A percentile compares a stretch with the other conserved stretches of the same genome.
phyloP scores from a whole-genome alignment of 2,888 invertebrate species.

The Heterodera filipjevi region DNA sequence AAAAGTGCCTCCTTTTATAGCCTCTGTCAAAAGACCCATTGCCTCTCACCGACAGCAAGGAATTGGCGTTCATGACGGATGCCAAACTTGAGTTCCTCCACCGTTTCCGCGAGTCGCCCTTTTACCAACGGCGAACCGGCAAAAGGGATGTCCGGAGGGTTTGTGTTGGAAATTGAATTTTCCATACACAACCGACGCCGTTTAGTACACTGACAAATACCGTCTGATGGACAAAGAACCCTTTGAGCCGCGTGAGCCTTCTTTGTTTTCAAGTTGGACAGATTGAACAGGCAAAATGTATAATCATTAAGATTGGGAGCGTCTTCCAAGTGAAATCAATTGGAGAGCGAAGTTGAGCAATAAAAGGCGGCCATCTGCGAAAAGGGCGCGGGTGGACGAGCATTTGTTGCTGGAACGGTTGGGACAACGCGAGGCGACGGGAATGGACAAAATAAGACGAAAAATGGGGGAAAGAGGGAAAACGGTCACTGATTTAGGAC shows the following conservation, averaged over 20 bases:
- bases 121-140: conserved; percentile 48
- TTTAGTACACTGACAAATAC: conserved; percentile 58
- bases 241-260: conserved; percentile 45
- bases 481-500: conserved; percentile 27
- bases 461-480: not conserved
- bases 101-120: conserved; percentile 55
- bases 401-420: conserved; percentile 41
- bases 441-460: conserved; percentile 35
- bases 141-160: conserved; percentile 52
- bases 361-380: not conserved
- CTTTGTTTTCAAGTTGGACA: not conserved
- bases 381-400: conserved; percentile 37
- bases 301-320: conserved; percentile 36
- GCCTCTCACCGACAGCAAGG: conserved; percentile 48
- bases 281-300: not conserved
- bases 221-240: conserved; percentile 42
- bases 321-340: conserved; percentile 45
- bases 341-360: conserved; percentile 34
- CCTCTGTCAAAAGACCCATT: conserved; percentile 46
- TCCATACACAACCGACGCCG: not conserved
- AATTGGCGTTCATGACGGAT: conserved; percentile 53
- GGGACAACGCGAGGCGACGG: conserved; percentile 44
- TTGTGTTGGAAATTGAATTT: not conserved
- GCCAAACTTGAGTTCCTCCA: conserved; percentile 48
- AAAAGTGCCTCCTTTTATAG: conserved; percentile 43